Evolutionary conservation across 1,140 invertebrate genomes (phyloP).

Genomic region (Pomacea maculata): DNA sequence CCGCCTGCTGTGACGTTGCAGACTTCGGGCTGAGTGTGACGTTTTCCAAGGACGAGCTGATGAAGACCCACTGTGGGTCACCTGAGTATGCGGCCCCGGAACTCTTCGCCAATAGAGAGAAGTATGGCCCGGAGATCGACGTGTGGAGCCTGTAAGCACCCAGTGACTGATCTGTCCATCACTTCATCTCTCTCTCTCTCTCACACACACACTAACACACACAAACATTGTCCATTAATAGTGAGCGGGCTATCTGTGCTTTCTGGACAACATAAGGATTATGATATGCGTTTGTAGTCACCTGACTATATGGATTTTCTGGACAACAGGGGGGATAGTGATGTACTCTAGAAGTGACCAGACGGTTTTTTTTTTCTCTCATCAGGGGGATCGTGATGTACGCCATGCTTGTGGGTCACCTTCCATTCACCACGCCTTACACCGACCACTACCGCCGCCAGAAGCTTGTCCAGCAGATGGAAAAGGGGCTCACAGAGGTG

Average conservation of each 20-base stretch:
- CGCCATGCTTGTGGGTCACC: conserved; percentile 74
- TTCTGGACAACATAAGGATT: conserved; percentile 59
- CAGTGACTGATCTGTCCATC: background rate
- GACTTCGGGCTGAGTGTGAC: conserved; percentile 80
- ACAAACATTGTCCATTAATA: background rate
- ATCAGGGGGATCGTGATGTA: conserved; percentile 75
- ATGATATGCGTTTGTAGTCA: conserved; percentile 54
- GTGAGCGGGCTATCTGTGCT: too few relatives aligned
- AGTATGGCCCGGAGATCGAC: conserved; percentile 79
- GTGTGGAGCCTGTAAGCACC: conserved; percentile 77
- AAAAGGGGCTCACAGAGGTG: conserved; percentile 68
- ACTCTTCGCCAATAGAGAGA: conserved; percentile 72
- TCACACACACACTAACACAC: background rate
- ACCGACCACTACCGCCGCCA: conserved; percentile 68
- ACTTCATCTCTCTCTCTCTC: conserved; percentile 5
- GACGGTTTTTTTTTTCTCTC: too few relatives aligned
- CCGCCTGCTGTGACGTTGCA: conserved; percentile 47
- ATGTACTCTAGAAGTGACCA: conserved; percentile 58
- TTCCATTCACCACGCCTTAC: conserved; percentile 72
- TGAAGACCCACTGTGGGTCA: conserved; percentile 79
- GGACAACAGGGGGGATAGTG: conserved; percentile 66
- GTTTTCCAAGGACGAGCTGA: conserved; percentile 68
- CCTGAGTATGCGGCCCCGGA: conserved; percentile 81
- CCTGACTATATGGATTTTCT: conserved; percentile 63
- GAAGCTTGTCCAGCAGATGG: conserved; percentile 72